phyloP scores from a whole-genome alignment of 2,888 invertebrate genomes.

The Dasysyrphus tricinctus region DNA sequence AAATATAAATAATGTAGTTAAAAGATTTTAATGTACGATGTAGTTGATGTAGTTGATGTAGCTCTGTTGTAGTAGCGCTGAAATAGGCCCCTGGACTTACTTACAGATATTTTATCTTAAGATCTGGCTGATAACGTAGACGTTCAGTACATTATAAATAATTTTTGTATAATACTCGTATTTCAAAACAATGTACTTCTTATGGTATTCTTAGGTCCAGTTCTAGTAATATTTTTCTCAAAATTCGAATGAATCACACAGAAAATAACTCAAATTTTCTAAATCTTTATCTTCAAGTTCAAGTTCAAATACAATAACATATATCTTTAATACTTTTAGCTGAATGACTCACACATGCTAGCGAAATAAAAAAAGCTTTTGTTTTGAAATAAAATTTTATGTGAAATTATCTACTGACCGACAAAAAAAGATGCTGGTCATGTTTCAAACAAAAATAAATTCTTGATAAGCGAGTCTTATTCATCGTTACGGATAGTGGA shows the following conservation, averaged over 20 bases:
- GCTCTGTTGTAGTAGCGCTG: no score
- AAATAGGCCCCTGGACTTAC: no score
- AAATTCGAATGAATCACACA: background rate
- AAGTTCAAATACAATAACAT: background rate
- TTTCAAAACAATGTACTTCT: no score
- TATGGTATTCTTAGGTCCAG: background rate
- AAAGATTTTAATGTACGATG: no score
- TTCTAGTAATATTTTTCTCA: background rate
- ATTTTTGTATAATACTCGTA: no score
- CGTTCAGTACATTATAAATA: no score
- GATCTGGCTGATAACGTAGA: no score
- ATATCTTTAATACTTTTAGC: background rate
- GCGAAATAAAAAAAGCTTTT: conserved; percentile 21
- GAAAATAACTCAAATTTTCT: background rate
- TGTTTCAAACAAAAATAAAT: conserved; percentile 44
- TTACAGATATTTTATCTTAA: no score
- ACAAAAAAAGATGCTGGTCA: conserved; percentile 50
- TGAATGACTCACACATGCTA: conserved; percentile 39
- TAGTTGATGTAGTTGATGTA: no score
- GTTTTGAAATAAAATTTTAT: conserved; percentile 12
- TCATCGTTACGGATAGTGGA: background rate
- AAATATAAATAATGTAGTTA: no score
- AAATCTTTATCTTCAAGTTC: background rate
- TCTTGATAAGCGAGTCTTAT: conserved; percentile 21
- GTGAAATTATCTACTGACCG: conserved; percentile 19